These are phyloP conservation scores for Eilema griseolum DNA, from an alignment of 2,888 invertebrate genomes.

Conservation along the genomic window DNA sequence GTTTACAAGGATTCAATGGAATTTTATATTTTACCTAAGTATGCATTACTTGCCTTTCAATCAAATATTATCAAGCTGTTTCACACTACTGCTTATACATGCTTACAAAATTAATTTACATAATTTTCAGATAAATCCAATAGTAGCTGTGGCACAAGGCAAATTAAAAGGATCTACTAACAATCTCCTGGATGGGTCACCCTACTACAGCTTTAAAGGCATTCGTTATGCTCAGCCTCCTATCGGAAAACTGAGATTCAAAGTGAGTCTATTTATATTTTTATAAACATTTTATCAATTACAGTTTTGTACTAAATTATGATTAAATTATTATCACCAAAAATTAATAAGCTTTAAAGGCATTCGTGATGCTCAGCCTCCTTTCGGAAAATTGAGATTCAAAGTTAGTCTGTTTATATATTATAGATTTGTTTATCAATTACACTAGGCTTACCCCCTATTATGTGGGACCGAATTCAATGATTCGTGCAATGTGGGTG, in stretches of 20 bases:
- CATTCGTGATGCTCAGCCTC: constrained; percentile 12
- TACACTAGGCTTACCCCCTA: too few relatives aligned
- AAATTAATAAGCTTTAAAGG: constrained; percentile 11
- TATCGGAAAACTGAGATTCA: constrained; percentile 12
- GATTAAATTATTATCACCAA: too few relatives aligned
- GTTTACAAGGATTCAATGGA: too few relatives aligned
- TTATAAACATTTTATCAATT: too few relatives aligned
- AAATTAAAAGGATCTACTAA: constrained; percentile 62
- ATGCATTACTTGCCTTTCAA: too few relatives aligned
- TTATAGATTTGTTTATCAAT: too few relatives aligned
- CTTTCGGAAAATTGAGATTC: constrained; percentile 13
- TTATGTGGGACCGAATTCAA: too few relatives aligned
- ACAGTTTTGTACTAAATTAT: too few relatives aligned
- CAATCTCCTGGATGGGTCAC: constrained; percentile 59
- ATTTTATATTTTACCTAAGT: too few relatives aligned
- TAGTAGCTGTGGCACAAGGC: constrained; percentile 65
- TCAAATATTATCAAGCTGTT: too few relatives aligned
- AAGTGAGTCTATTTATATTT: constrained; percentile 1
- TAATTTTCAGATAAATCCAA: constrained; percentile 53
- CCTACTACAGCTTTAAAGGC: constrained; percentile 18
- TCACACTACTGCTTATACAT: neutral
- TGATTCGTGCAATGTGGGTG: too few relatives aligned
- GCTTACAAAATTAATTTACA: neutral
- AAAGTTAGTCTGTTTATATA: constrained; percentile 1
- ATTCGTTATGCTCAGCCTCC: constrained; percentile 13